Percentiles rank a stretch among this genome's conserved stretches.
phyloP scores from a whole-genome alignment of 2,888 invertebrate genomes.

The Linnaemya tessellans region DNA sequence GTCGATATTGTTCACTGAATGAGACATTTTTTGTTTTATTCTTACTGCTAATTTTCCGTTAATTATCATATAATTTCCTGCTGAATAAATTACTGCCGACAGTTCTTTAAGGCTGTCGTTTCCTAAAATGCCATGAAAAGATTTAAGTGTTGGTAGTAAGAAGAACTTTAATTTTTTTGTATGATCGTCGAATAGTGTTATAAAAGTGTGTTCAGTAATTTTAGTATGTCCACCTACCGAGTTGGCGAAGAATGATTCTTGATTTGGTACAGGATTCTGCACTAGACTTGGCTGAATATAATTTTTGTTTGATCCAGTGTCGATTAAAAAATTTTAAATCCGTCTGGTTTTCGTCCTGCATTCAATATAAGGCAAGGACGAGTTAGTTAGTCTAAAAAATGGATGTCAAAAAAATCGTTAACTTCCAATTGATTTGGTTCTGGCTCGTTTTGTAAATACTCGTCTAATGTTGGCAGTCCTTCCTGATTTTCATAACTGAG shows the following conservation, averaged over 20 bases:
- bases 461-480: conserved; percentile 26
- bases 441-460: conserved; percentile 15
- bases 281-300: conserved; percentile 32
- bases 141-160: too few relatives aligned
- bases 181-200: conserved; percentile 28
- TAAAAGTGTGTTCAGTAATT: conserved; percentile 46
- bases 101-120: too few relatives aligned
- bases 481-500: conserved; percentile 20
- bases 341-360: too few relatives aligned
- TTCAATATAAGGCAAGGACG: too few relatives aligned
- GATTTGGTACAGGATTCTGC: too few relatives aligned
- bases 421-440: conserved; percentile 4
- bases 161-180: too few relatives aligned
- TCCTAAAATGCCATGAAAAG: too few relatives aligned
- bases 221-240: conserved; percentile 27
- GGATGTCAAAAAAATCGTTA: conserved; percentile 14
- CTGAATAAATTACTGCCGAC: too few relatives aligned
- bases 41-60: too few relatives aligned
- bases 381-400: conserved; percentile 37
- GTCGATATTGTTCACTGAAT: conserved; percentile 2
- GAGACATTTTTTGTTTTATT: background rate
- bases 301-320: background rate
- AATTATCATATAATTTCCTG: too few relatives aligned
- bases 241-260: conserved; percentile 11
- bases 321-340: too few relatives aligned